Evolutionary conservation across 2,888 invertebrate species (phyloP).

Genomic region (Dolichomitus sp.): DNA sequence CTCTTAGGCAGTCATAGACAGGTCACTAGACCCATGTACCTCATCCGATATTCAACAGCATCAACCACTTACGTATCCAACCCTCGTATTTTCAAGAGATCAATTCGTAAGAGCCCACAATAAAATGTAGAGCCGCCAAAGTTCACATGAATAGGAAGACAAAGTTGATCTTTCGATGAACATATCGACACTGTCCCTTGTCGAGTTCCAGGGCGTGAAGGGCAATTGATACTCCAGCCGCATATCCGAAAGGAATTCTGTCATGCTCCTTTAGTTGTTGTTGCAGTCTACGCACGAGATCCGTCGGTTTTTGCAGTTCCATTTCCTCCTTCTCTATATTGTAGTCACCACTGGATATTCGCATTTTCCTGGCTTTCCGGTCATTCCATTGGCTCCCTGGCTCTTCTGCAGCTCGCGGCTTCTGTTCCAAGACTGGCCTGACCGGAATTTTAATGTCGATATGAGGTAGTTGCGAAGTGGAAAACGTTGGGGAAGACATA

Average conservation of each 20-base stretch:
- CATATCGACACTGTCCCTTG: conserved; percentile 52
- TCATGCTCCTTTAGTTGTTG: conserved; percentile 55
- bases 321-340: conserved; percentile 21
- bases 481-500: conserved; percentile 54
- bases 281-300: conserved; percentile 56
- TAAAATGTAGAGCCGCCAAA: conserved; percentile 44
- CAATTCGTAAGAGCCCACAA: conserved; percentile 41
- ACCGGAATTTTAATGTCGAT: conserved; percentile 79
- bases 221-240: conserved; percentile 62
- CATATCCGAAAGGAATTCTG: conserved; percentile 53
- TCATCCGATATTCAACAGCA: conserved; percentile 49
- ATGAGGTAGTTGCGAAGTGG: conserved; percentile 58
- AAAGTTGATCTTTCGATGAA: conserved; percentile 54
- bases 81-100: conserved; percentile 49
- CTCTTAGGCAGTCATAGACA: conserved; percentile 44
- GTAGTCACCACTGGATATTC: conserved; percentile 26
- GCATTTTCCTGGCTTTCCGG: conserved; percentile 38
- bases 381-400: conserved; percentile 47
- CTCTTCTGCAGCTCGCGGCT: conserved; percentile 37
- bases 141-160: conserved; percentile 22
- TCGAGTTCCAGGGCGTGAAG: conserved; percentile 35
- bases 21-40: conserved; percentile 32
- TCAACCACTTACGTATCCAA: conserved; percentile 28
- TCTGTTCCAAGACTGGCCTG: conserved; percentile 44
- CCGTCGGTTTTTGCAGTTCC: conserved; percentile 35